Base-by-base conservation (phyloP, 1,140 invertebrate species). In the Grapholita molesta region DNA sequence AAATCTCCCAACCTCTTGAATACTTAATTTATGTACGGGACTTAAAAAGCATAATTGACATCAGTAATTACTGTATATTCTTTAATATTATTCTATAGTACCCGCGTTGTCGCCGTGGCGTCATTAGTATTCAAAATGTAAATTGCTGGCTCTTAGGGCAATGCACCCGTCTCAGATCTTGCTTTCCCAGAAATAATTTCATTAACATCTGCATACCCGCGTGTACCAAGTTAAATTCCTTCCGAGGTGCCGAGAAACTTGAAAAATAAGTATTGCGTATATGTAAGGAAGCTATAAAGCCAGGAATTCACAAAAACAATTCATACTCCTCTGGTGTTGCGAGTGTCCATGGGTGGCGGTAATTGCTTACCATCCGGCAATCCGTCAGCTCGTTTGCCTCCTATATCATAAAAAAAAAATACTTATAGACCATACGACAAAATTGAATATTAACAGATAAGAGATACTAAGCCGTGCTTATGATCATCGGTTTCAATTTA, bases 71-170 rank as follows among this genome's bases (percentile, higher is more conserved):
- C 76, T 77, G 75, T 85, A 83, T 79, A 77, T 76, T 69, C 75
- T 85, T 85, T 85, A 84, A 85, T 82, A 83, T 85, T 80, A 80
- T 80, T 82, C 75, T 78, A 80, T 79, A 80, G 74, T 73, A 73
- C 77, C 79, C 71, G 78, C 73, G 73, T 69, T 74, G 68, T 76
- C 82, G 83, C 81, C 75, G 80, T 80, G 21, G 8, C 80, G 79
- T 82, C 82, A 85, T 87, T 87, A 87, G 79, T 79, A 89, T 89
- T 87, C 83, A 87, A 84, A 89, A 89, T 89, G 85, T 80, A 86
- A 86, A 89, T 89, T 83, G 79, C 82, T 80, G 72, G 76, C 82
- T 78, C 79, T 79, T 73, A 78, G 82, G 79, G 80, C 83, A 79
- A 79, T 82, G 85, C 84, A 85, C 85, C 78, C 83, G 79, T 81